Conservation (phyloP, 2,797 vertebrate species). For the Morelia viridis region DNA sequence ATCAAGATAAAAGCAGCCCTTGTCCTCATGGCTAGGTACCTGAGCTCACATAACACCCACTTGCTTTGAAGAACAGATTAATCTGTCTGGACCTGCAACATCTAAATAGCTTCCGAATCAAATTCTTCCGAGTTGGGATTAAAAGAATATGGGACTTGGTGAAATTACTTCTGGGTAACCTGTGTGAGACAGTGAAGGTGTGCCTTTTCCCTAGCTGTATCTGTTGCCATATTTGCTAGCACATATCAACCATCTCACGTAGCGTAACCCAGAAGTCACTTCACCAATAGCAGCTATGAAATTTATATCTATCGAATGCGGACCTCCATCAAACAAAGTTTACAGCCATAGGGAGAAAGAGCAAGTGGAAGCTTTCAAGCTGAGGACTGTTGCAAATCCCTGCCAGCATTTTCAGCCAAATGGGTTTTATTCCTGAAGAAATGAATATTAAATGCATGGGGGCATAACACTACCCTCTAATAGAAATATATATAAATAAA, state of each 20-base stretch:
- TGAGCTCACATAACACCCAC: neutral
- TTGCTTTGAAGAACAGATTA: neutral
- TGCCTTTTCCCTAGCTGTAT: neutral
- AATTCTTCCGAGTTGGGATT: neutral
- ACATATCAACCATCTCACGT: neutral
- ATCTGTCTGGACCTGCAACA: neutral
- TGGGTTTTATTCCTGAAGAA: neutral
- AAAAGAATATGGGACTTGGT: neutral
- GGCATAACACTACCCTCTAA: neutral
- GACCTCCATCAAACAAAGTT: neutral
- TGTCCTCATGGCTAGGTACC: slow-evolving; percentile 43
- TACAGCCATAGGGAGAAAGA: neutral
- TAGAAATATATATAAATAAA: neutral
- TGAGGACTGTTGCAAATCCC: neutral
- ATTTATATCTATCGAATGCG: neutral
- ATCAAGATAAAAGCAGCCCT: slow-evolving; percentile 49
- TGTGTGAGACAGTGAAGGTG: neutral
- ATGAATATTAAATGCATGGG: neutral
- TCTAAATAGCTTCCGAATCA: neutral
- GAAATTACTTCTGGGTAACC: neutral
- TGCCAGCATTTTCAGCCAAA: neutral
- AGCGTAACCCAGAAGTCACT: neutral
- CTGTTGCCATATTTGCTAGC: neutral
- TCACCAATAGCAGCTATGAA: neutral
- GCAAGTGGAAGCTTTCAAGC: neutral